These are phyloP conservation scores for Pseudomyrmex flavicornis DNA, from an alignment of 1,140 invertebrate species.

Conservation along the genomic window DNA sequence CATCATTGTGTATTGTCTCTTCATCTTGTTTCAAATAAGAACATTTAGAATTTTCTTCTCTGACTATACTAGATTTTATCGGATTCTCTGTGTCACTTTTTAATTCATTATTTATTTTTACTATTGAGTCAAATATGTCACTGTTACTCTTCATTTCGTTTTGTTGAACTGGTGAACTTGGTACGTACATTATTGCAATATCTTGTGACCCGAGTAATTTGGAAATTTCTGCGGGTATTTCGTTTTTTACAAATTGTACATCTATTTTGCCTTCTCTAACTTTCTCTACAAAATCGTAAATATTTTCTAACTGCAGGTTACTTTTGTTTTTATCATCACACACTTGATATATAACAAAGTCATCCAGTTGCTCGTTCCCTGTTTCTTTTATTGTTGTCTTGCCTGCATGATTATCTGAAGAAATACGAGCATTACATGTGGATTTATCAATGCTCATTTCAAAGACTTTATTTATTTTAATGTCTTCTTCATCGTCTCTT, in stretches of 20 bases:
- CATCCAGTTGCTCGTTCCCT: not conserved
- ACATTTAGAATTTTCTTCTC: not conserved
- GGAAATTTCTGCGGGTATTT: constrained; percentile 61
- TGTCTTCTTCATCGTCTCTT: not conserved
- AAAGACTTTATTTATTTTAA: not conserved
- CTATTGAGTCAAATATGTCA: not conserved
- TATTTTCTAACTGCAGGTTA: constrained; percentile 7
- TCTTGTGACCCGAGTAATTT: constrained; percentile 60
- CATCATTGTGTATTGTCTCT: not conserved
- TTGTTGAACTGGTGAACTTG: constrained; percentile 45
- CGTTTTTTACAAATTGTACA: constrained; percentile 35
- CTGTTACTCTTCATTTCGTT: constrained; percentile 29
- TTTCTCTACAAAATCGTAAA: constrained; percentile 18
- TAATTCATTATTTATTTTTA: not conserved
- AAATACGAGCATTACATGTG: not conserved
- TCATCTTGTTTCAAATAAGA: constrained; percentile 4
- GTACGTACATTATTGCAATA: constrained; percentile 73
- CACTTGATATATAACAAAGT: constrained; percentile 31
- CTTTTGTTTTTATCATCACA: not conserved
- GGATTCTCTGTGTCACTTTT: constrained; percentile 9
- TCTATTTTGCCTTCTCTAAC: not conserved
- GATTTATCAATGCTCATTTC: not conserved
- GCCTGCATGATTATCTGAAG: not conserved
- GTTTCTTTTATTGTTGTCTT: constrained; percentile 5
- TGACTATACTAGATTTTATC: not conserved